Percentiles rank a stretch among this genome's conserved stretches.
These are phyloP conservation scores for Sternarchorhynchus goeldii DNA, from an alignment of 2,797 vertebrate species.

Conservation along the genomic window DNA sequence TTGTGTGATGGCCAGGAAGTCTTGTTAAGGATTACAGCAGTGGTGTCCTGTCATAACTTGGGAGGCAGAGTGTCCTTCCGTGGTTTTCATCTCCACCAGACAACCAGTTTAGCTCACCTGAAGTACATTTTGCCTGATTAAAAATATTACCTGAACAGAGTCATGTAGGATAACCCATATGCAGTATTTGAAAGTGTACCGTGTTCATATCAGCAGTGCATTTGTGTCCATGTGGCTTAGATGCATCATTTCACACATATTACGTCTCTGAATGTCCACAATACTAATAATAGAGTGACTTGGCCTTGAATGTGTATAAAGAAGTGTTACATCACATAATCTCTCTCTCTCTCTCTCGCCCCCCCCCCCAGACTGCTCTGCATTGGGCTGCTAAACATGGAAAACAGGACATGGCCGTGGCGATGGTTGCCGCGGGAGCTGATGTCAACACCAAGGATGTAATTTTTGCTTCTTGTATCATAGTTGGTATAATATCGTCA, in stretches of 20 bases:
- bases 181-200: too few species aligned
- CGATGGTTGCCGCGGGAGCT: conserved; percentile 73
- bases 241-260: too few species aligned
- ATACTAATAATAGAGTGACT: neutral
- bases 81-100: neutral
- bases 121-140: neutral
- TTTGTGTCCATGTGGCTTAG: too few species aligned
- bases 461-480: conserved; percentile 54
- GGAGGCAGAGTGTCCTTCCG: too few species aligned
- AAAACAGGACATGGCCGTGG: conserved; percentile 74
- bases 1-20: conserved; percentile 21
- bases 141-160: neutral
- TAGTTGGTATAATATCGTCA: too few species aligned
- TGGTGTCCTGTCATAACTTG: neutral
- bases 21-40: conserved; percentile 20
- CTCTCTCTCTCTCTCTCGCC: neutral
- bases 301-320: neutral
- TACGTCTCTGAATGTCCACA: too few species aligned
- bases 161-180: too few species aligned
- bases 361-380: conserved; percentile 74
- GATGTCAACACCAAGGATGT: conserved; percentile 82
- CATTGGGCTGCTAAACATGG: conserved; percentile 86
- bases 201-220: too few species aligned
- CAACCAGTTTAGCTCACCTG: neutral
- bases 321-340: neutral